phyloP scores from a whole-genome alignment of 1,140 invertebrate genomes.

The Diabrotica virgifera region DNA sequence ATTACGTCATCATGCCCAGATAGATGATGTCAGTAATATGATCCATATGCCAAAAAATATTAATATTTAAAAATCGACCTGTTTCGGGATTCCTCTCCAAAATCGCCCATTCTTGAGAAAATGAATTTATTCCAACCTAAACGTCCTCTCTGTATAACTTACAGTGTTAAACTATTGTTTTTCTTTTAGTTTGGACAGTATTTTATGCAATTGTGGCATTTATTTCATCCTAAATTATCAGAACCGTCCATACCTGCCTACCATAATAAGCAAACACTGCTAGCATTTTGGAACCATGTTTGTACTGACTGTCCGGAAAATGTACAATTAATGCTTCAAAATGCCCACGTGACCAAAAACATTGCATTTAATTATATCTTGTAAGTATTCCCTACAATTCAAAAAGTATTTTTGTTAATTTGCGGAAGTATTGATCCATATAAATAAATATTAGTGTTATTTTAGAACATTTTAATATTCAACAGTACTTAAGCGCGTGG shows the following conservation, averaged over 20 bases:
- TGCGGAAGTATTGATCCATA: not conserved
- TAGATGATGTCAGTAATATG: too few species aligned
- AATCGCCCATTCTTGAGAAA: too few species aligned
- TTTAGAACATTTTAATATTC: too few species aligned
- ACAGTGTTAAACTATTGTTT: not conserved
- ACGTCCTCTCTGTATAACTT: not conserved
- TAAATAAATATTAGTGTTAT: too few species aligned
- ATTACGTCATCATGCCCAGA: too few species aligned
- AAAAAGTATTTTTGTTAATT: not conserved
- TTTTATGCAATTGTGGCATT: slow-evolving; percentile 86
- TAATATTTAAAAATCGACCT: too few species aligned
- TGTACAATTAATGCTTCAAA: slow-evolving; percentile 79
- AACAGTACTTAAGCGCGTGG: too few species aligned
- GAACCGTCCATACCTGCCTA: slow-evolving; percentile 92
- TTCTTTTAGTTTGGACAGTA: slow-evolving; percentile 77
- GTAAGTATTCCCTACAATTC: slow-evolving; percentile 58
- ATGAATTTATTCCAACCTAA: too few species aligned
- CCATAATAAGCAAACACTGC: slow-evolving; percentile 90
- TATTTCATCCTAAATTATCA: slow-evolving; percentile 92
- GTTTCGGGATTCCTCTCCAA: too few species aligned
- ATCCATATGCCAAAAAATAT: too few species aligned
- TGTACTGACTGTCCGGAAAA: slow-evolving; percentile 91
- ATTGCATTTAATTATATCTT: slow-evolving; percentile 96
- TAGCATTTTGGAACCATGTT: slow-evolving; percentile 91
- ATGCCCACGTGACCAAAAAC: slow-evolving; percentile 82